Percentiles rank a stretch among this genome's conserved stretches.
These are phyloP conservation scores for Steromphala cineraria DNA, from an alignment of 2,888 invertebrate species.

Conservation along the genomic window DNA sequence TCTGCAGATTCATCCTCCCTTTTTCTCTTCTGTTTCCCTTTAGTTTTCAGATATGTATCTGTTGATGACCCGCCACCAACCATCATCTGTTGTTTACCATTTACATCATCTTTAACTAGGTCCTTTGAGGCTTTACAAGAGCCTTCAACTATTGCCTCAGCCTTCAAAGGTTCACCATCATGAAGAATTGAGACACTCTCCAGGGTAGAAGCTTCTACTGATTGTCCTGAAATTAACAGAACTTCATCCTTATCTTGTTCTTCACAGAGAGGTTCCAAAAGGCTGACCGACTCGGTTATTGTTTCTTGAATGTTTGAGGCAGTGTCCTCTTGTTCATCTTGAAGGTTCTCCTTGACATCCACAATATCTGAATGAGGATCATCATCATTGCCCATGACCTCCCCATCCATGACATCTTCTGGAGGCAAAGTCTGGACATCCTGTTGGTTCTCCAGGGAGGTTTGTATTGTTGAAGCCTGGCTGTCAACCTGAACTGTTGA, in stretches of 20 bases:
- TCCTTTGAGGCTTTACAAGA: too few species aligned
- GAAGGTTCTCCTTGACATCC: not conserved
- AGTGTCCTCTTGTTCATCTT: too few species aligned
- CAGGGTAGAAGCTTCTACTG: not conserved
- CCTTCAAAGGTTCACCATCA: not conserved
- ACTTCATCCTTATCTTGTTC: not conserved
- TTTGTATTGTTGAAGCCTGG: not conserved
- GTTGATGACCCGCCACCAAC: too few species aligned
- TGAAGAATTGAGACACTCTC: conserved; percentile 26
- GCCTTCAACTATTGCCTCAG: not conserved
- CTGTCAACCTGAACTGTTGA: not conserved
- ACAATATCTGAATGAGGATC: not conserved
- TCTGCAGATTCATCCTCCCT: not conserved
- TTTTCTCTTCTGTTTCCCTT: not conserved
- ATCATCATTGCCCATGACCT: not conserved
- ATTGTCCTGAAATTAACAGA: not conserved
- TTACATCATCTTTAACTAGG: too few species aligned
- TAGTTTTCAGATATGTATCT: too few species aligned
- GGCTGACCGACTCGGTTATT: not conserved
- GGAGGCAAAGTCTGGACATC: not conserved
- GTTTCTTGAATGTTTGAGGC: not conserved
- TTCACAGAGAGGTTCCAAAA: not conserved
- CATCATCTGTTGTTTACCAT: not conserved
- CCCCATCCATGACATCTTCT: not conserved
- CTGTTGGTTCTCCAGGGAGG: not conserved